Percentiles rank a stretch among this genome's conserved stretches.
These are phyloP conservation scores for Apocheima hispidaria DNA, from an alignment of 2,888 invertebrate genomes.

Conservation along the genomic window DNA sequence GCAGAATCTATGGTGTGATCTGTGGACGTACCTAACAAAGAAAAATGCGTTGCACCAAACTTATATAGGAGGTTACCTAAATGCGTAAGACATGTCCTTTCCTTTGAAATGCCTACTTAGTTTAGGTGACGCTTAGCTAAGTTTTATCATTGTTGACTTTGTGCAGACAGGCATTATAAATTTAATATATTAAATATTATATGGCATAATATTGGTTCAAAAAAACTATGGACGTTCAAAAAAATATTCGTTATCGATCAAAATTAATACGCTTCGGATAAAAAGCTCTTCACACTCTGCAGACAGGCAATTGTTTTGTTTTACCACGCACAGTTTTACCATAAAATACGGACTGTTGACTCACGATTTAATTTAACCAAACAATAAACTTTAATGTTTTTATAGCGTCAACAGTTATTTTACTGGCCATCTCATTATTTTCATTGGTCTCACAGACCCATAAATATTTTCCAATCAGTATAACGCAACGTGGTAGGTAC, in stretches of 20 bases:
- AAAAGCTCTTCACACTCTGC: background rate
- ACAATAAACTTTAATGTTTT: slow-evolving; percentile 32
- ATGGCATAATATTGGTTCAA: too few species aligned
- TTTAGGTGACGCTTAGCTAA: too few species aligned
- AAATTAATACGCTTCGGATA: background rate
- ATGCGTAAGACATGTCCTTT: too few species aligned
- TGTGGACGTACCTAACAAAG: too few species aligned
- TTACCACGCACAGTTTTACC: background rate
- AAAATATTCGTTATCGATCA: background rate
- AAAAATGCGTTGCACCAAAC: too few species aligned
- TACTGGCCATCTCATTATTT: slow-evolving; percentile 35
- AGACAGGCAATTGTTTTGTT: background rate
- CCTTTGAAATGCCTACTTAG: too few species aligned
- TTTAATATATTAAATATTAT: background rate
- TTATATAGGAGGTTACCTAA: too few species aligned
- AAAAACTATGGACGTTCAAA: background rate
- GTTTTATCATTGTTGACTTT: too few species aligned
- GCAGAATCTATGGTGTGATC: too few species aligned
- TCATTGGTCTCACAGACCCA: slow-evolving; percentile 43
- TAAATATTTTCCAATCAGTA: slow-evolving; percentile 48
- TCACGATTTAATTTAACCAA: slow-evolving; percentile 33
- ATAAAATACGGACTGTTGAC: slow-evolving; percentile 9
- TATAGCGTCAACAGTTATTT: slow-evolving; percentile 34
- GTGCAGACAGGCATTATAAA: too few species aligned
- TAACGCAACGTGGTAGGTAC: slow-evolving; percentile 64